Percentiles rank a stretch among this genome's conserved stretches.
Conservation (phyloP, 1,140 invertebrate species). For the Diuraphis noxia region DNA sequence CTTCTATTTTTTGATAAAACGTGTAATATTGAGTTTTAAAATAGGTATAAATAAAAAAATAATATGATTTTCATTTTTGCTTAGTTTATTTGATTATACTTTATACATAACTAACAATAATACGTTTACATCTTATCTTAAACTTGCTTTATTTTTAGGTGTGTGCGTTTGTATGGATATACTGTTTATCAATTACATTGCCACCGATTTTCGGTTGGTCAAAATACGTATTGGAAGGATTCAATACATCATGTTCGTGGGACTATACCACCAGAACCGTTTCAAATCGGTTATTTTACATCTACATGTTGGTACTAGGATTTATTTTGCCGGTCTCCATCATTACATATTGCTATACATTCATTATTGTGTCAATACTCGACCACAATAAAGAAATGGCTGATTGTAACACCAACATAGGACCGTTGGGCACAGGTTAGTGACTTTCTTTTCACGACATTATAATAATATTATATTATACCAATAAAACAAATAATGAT, state of each 20-base stretch:
- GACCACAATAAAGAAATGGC: conserved; percentile 62
- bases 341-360: conserved; percentile 63
- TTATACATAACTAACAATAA: background rate
- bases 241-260: conserved; percentile 65
- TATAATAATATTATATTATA: background rate
- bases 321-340: conserved; percentile 63
- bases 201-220: conserved; percentile 66
- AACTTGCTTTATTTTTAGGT: conserved; percentile 57
- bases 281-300: conserved; percentile 62
- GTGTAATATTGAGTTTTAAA: background rate
- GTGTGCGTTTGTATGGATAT: conserved; percentile 63
- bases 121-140: background rate
- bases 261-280: conserved; percentile 63
- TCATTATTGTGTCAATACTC: conserved; percentile 60
- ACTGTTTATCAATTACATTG: conserved; percentile 61
- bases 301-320: conserved; percentile 63
- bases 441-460: background rate
- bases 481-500: background rate
- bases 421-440: background rate
- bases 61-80: too few species aligned
- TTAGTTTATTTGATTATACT: too few species aligned
- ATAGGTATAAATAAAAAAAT: too few species aligned
- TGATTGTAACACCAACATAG: conserved; percentile 55
- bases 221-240: conserved; percentile 63
- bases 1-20: background rate